These are phyloP conservation scores for Amphiprion ocellaris DNA, from an alignment of 2,113 vertebrate species.

Conservation along the genomic window DNA sequence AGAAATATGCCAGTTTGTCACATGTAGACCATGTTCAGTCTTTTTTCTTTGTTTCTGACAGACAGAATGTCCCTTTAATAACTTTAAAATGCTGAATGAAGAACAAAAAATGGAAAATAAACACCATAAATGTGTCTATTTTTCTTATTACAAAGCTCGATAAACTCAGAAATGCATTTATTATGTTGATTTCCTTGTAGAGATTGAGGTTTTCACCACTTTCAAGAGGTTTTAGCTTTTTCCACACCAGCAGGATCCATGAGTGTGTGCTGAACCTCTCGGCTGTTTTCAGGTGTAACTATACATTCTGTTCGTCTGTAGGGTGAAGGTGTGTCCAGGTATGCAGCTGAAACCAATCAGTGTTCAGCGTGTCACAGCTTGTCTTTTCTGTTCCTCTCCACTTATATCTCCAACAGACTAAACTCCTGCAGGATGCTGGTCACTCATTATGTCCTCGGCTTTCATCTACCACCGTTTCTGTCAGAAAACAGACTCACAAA, in stretches of 20 bases:
- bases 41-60: not conserved
- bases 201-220: no score
- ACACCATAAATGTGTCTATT: no score
- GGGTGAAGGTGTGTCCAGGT: constrained; percentile 53
- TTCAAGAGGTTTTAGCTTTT: no score
- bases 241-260: no score
- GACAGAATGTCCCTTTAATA: not conserved
- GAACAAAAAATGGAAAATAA: no score
- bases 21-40: no score
- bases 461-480: constrained; percentile 47
- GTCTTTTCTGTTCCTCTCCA: constrained; percentile 7
- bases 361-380: constrained; percentile 50
- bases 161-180: no score
- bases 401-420: constrained; percentile 30
- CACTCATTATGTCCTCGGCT: constrained; percentile 34
- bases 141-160: no score
- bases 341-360: constrained; percentile 34
- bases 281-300: not conserved
- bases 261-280: no score
- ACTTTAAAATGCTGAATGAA: not conserved
- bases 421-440: constrained; percentile 19
- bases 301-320: not conserved
- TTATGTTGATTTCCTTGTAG: no score
- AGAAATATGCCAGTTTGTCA: no score
- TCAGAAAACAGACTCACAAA: constrained; percentile 3